These are phyloP conservation scores for Pogoniulus pusillus DNA, from an alignment of 2,797 vertebrate species.

Conservation along the genomic window DNA sequence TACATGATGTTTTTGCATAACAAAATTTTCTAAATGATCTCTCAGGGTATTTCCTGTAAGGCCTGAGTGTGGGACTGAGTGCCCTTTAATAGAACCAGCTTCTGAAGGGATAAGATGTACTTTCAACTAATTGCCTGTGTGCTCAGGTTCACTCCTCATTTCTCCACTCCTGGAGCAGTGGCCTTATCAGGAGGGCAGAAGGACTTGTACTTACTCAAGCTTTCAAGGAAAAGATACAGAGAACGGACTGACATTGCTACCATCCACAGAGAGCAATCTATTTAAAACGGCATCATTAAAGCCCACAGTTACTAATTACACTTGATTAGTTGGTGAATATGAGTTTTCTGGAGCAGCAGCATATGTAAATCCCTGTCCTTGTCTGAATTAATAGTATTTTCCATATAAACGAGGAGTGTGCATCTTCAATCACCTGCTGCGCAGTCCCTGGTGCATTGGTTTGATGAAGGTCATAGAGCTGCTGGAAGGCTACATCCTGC, in stretches of 20 bases:
- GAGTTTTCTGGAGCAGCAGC: background rate
- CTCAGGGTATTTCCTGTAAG: background rate
- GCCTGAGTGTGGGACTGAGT: background rate
- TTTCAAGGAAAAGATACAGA: slow-evolving; percentile 16
- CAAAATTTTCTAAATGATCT: background rate
- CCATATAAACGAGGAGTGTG: accelerated
- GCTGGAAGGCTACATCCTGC: accelerated
- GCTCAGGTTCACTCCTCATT: background rate
- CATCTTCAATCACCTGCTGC: accelerated
- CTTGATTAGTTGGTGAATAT: background rate
- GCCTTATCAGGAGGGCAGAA: background rate
- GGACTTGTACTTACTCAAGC: background rate
- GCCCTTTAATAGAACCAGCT: background rate
- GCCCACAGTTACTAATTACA: background rate
- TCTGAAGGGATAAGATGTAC: slow-evolving; percentile 44
- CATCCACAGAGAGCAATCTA: background rate
- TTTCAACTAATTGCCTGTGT: slow-evolving; percentile 36
- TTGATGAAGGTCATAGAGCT: background rate
- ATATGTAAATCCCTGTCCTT: background rate
- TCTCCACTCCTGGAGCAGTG: background rate
- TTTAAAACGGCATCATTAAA: background rate
- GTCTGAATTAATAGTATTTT: background rate
- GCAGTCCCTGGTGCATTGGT: background rate
- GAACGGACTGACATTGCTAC: background rate
- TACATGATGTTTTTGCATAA: slow-evolving; percentile 1